phyloP scores from a whole-genome alignment of 2,113 vertebrate species.

The Hucho hucho region DNA sequence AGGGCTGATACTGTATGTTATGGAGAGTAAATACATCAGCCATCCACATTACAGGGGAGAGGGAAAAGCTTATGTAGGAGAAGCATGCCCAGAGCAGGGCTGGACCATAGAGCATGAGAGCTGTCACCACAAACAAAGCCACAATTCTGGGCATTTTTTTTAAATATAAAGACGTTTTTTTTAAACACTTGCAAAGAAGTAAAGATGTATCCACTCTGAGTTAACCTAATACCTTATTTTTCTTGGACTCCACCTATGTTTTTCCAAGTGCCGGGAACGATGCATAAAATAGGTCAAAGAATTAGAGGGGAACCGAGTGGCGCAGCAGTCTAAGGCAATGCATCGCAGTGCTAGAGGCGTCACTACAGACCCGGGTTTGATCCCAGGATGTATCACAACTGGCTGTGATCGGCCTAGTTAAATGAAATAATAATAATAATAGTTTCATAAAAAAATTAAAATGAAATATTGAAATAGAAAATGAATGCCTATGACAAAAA shows the following conservation, averaged over 20 bases:
- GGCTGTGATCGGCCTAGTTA: too few species aligned
- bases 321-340: too few species aligned
- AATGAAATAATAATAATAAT: slow-evolving; percentile 52
- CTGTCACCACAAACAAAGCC: slow-evolving; percentile 1
- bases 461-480: slow-evolving; percentile 79
- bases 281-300: slow-evolving; percentile 73
- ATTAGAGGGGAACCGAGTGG: too few species aligned
- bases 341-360: too few species aligned
- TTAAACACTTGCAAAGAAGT: slow-evolving; percentile 46
- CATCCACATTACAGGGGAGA: slow-evolving; percentile 25
- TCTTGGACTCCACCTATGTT: slow-evolving; percentile 75
- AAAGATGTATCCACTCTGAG: slow-evolving; percentile 72
- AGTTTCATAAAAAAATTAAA: slow-evolving; percentile 61
- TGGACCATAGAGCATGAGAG: neutral
- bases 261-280: slow-evolving; percentile 75
- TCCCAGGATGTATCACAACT: too few species aligned
- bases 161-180: slow-evolving; percentile 30
- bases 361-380: too few species aligned
- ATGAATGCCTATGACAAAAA: slow-evolving; percentile 70
- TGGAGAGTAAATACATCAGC: slow-evolving; percentile 48
- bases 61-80: slow-evolving; percentile 32
- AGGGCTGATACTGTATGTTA: slow-evolving; percentile 21
- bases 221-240: slow-evolving; percentile 70
- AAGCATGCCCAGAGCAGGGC: slow-evolving; percentile 19
- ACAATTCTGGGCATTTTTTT: neutral